These are phyloP conservation scores for Erinaceus europaeus DNA, from an alignment of 2,113 vertebrate species.

Conservation along the genomic window DNA sequence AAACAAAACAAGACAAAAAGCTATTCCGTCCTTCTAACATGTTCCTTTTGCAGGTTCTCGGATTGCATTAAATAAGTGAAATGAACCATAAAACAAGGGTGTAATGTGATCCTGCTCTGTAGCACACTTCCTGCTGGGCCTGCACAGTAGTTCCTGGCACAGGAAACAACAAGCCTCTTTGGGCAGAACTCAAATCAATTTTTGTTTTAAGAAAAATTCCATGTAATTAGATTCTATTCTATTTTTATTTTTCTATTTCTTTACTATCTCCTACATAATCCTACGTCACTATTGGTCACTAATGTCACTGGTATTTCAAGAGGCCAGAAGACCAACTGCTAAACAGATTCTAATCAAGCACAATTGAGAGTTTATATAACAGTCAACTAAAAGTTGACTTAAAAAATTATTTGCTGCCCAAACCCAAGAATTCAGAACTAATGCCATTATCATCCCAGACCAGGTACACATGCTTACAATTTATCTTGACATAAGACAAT, in stretches of 20 bases:
- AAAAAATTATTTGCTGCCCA: neutral
- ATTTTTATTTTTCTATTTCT: slow-evolving; percentile 56
- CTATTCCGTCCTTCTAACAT: slow-evolving; percentile 69
- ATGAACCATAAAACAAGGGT: slow-evolving; percentile 85
- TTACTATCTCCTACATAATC: slow-evolving; percentile 36
- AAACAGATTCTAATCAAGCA: neutral
- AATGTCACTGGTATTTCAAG: neutral
- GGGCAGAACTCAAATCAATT: slow-evolving; percentile 79
- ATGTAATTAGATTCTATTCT: slow-evolving; percentile 67
- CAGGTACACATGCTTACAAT: neutral
- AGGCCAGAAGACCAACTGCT: slow-evolving; percentile 2
- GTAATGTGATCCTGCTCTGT: slow-evolving; percentile 82
- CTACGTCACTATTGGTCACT: neutral
- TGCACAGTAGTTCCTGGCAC: slow-evolving; percentile 83
- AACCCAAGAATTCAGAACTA: neutral
- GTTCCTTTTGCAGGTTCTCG: slow-evolving; percentile 81
- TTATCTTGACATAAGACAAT: neutral
- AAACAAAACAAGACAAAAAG: slow-evolving; percentile 69
- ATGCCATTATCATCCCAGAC: neutral
- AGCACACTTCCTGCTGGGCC: slow-evolving; percentile 82
- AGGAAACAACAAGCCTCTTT: slow-evolving; percentile 80
- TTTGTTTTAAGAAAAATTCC: slow-evolving; percentile 75
- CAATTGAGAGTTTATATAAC: neutral
- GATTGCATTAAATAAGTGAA: slow-evolving; percentile 85
- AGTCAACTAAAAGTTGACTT: neutral